Evolutionary conservation across 2,888 invertebrate genomes (phyloP), one percentile per base, ranked within the genome.

Genomic region (Rotaria sp.): DNA sequence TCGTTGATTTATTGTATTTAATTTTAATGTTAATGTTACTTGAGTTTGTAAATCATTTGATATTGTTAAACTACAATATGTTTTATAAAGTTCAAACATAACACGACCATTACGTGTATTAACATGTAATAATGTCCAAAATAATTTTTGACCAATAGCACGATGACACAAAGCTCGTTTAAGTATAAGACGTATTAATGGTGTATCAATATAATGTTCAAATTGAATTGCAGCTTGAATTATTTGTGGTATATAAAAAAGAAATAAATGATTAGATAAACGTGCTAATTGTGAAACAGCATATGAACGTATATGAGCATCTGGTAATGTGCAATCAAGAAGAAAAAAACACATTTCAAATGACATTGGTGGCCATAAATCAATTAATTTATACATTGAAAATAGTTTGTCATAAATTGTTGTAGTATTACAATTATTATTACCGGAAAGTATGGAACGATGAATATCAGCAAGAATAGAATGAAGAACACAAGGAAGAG

Each of bases 341-440:
- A 80, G 80, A 80, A 80, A 80, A 45, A 80, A 80, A 45, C 45
- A 80, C 80, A 80, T 80, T 80, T 80, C 80, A 11, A 80, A 45
- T 45, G 80, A 80, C 26, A 80, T 45, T 4, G 41, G 80, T n/a
- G 80, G 80, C 80, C 80, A 80, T 41, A 35, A 45, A n/a, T 80
- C 26, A 45, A 80, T 80, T 80, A 80, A n/a, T 45, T 80, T 80
- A 45, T 80, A 80, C 11, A 80, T 80, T 26, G 41, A 80, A 80
- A 80, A 80, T 0, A 80, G 26, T 80, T 80, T 80, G 2, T 80
- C 45, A 45, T 80, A 80, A 13, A 67, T 67, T 67, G 8, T 67
- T 67, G 67, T 15, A 35, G 21, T 35, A 67, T 35, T 67, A 30
- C 8, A 30, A 30, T n/a, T 26, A 30, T n/a, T 30, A 67, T 52